A percentile compares a stretch with the other conserved stretches of the same genome.
Conservation (phyloP, 2,113 vertebrate species). For the Callopanchax toddi region DNA sequence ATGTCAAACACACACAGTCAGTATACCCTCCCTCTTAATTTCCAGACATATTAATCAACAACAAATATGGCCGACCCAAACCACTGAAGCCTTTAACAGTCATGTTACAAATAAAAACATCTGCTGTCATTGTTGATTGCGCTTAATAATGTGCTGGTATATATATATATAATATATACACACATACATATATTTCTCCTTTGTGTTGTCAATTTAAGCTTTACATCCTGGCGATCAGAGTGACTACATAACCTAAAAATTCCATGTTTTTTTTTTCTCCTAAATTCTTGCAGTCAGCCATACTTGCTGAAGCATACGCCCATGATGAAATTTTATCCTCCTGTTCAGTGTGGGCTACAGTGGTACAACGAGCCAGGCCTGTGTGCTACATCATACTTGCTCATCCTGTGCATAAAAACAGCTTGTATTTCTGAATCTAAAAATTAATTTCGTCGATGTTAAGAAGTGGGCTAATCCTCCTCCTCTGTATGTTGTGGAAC, state of each 20-base stretch:
- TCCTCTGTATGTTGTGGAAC: conserved; percentile 30
- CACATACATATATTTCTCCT: too few relatives aligned
- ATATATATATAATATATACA: too few relatives aligned
- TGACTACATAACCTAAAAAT: conserved; percentile 39
- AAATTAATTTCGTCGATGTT: conserved; percentile 35
- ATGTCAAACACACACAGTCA: too few relatives aligned
- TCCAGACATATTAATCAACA: conserved; percentile 33
- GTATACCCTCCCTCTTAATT: conserved; percentile 3
- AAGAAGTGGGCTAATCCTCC: conserved; percentile 59
- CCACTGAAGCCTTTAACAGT: conserved; percentile 13
- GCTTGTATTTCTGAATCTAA: neutral
- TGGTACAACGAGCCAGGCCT: conserved; percentile 45
- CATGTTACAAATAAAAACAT: neutral
- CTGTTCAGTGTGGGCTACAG: conserved; percentile 56
- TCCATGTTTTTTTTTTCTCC: conserved; percentile 49
- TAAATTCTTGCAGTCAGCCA: conserved; percentile 70
- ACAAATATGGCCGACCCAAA: conserved; percentile 61
- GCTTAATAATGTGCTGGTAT: neutral
- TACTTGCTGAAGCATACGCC: conserved; percentile 79
- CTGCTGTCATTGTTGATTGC: neutral
- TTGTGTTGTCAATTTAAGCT: neutral
- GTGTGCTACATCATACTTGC: conserved; percentile 17
- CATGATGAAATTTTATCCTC: conserved; percentile 79
- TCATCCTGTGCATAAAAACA: conserved; percentile 1
- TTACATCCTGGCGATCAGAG: conserved; percentile 7